Evolutionary conservation across 2,888 invertebrate genomes (phyloP), one percentile per base, ranked within the genome.

Genomic region (Lamproptera curius): DNA sequence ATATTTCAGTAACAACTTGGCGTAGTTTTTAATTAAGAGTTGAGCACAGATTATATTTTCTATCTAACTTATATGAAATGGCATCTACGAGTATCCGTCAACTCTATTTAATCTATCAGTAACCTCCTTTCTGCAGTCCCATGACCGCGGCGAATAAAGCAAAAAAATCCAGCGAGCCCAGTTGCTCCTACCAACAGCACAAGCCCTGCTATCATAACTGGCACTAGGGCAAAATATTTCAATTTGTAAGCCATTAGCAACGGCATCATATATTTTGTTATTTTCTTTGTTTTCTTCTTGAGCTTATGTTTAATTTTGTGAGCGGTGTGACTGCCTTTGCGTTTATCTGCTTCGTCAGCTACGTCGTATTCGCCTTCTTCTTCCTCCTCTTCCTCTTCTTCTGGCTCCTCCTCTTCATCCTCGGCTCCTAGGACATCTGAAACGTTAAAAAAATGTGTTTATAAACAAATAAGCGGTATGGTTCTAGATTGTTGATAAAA

Each of bases 81-180:
- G 80, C 79, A 76, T 75, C 80, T 76, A 67, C 60, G 75, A 79
- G 67, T 68, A 50, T 26, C 52, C 65, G 72, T 74, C 73, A 71
- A 74, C 73, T 59, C 68, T 62, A 62, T 62, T 60, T 55, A 55
- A 51, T 56, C 61, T 63, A 49, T 65, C 69, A 86, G 59, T 82
- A 84, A 23, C 77, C 70, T 51, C 87, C 86, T 52, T 86, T 82
- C 70, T 91, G 94, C 53, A 95, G 80, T 46, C 93, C 94, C 89
- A 95, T 92, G 2, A 93, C 93, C 1, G 95, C 94, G 42, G 95
- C 93, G 64, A 96, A 95, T 10, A 96, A 79, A 0, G 95, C 95
- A 70, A 95, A 96, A 96, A 82, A 96, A 95, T 55, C 95, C 95
- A 14, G 95, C 95, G 50, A 95, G 73, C 13, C 94, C 94, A 0